Evolutionary conservation across 1,140 invertebrate species (phyloP), one percentile per base, ranked within the genome.

Genomic region (Drosophila kikkawai): DNA sequence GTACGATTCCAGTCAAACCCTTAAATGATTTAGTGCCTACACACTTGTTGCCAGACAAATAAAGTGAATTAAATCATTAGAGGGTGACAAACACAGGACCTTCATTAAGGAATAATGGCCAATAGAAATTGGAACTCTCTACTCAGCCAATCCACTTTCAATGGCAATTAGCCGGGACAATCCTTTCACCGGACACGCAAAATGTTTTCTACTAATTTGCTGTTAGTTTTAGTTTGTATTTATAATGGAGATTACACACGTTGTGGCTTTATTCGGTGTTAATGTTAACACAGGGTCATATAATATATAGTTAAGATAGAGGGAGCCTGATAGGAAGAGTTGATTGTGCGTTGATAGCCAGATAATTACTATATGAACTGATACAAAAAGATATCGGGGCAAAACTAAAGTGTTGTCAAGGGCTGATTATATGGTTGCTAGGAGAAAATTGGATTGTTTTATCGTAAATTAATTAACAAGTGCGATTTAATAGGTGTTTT

Each of bases 41-140:
- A 55, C 70, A 73, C 67, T 73, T 74, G 70, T 73, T 73, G 55
- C 32, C 69, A 32, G 26, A 58, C 69, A 66, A 66, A 64, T 50
- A 65, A 65, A 57, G 56, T 51, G 44, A 78, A 78, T 78, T 55
- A 69, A 78, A 57, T 78, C 36, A 78, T 78, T 78, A 56, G 37
- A 69, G 64, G 76, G 56, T 69, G 65, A 77, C 26, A 76, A 55
- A 75, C 56, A 61, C 50, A 61, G 65, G 56, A 50, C 37, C 56
- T 60, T 47, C 56, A 69, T 57, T 78, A 61, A 39, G 19, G 51
- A 19, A 39, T 69, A 75, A 75, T 34, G 47, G 48, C 48, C 61
- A 69, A 67, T 75, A 34, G 41, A 75, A 53, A 42, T 29, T 7
- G 32, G 39, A 32, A 29, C 29, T 29, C 13, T 71, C n/a, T 44